Conservation (phyloP, 2,797 vertebrate genomes). For the Nannoperca obscura region DNA sequence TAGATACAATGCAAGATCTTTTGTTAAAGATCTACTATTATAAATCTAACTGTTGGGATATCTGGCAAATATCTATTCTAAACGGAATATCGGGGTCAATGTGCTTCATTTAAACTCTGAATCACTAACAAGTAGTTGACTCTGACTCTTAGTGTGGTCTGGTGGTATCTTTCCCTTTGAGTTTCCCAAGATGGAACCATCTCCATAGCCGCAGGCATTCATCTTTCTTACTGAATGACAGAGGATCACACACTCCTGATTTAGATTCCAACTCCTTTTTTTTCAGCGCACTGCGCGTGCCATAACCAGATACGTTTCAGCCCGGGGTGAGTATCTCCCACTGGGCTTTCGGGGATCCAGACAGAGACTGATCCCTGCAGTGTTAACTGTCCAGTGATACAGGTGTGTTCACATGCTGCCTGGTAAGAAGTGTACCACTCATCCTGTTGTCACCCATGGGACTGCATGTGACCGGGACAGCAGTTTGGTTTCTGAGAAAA, state of each 20-base stretch:
- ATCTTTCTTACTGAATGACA: conserved; percentile 40
- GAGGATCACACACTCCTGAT: conserved; percentile 70
- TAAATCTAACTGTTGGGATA: background rate
- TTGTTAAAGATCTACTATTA: background rate
- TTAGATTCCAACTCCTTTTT: conserved; percentile 59
- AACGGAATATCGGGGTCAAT: conserved; percentile 18
- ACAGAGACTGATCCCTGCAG: conserved; percentile 26
- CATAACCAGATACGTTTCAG: conserved; percentile 56
- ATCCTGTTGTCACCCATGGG: conserved; percentile 26
- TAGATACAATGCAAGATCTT: background rate
- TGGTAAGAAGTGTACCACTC: background rate
- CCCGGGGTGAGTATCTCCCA: conserved; percentile 40
- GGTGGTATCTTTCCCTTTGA: conserved; percentile 3
- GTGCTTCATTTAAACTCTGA: background rate
- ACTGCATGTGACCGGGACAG: background rate
- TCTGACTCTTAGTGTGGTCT: background rate
- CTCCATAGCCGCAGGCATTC: conserved; percentile 21
- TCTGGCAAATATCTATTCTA: background rate
- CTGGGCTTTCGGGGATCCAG: conserved; percentile 40
- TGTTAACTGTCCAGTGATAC: conserved; percentile 35
- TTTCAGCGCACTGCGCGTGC: conserved; percentile 26
- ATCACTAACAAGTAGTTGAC: background rate
- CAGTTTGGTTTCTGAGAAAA: conserved; percentile 48
- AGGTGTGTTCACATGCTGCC: conserved; percentile 44
- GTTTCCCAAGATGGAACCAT: conserved; percentile 34